phyloP scores from a whole-genome alignment of 2,797 vertebrate genomes.

The Eremophila alpestris region DNA sequence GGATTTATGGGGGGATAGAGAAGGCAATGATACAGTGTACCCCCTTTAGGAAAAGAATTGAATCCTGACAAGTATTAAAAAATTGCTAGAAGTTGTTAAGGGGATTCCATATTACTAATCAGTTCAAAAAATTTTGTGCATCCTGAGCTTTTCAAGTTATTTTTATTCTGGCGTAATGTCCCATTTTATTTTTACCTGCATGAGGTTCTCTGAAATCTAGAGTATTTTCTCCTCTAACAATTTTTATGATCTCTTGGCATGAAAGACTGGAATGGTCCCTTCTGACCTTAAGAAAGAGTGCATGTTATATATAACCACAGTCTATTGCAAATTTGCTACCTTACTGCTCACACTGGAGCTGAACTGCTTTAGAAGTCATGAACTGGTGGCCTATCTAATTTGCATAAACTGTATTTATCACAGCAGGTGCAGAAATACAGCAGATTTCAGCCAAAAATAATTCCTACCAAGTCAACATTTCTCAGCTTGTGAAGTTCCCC shows the following conservation, averaged over 20 bases:
- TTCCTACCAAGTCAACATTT: slow-evolving; percentile 24
- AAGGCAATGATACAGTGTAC: neutral
- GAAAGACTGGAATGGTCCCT: slow-evolving; percentile 19
- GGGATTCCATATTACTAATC: neutral
- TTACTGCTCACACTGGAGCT: slow-evolving; percentile 27
- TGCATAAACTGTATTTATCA: slow-evolving; percentile 56
- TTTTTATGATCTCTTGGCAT: slow-evolving; percentile 33
- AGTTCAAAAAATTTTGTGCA: neutral
- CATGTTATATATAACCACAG: slow-evolving; percentile 46
- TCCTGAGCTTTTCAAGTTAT: slow-evolving; percentile 33
- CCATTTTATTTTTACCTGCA: slow-evolving; percentile 33
- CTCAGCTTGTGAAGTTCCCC: neutral
- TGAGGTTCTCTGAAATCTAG: slow-evolving; percentile 18
- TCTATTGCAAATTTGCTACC: slow-evolving; percentile 38
- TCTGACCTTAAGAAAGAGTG: slow-evolving; percentile 42
- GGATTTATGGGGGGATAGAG: neutral
- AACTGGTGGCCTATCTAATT: slow-evolving; percentile 54
- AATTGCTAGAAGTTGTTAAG: neutral
- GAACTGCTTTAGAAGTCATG: slow-evolving; percentile 29
- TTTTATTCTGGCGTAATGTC: slow-evolving; percentile 37
- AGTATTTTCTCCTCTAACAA: slow-evolving; percentile 24
- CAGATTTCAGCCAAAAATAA: slow-evolving; percentile 48
- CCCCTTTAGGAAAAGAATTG: neutral
- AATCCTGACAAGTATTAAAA: neutral
- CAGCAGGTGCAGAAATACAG: slow-evolving; percentile 44